phyloP scores from a whole-genome alignment of 2,113 vertebrate species.

The Phocoena phocoena region DNA sequence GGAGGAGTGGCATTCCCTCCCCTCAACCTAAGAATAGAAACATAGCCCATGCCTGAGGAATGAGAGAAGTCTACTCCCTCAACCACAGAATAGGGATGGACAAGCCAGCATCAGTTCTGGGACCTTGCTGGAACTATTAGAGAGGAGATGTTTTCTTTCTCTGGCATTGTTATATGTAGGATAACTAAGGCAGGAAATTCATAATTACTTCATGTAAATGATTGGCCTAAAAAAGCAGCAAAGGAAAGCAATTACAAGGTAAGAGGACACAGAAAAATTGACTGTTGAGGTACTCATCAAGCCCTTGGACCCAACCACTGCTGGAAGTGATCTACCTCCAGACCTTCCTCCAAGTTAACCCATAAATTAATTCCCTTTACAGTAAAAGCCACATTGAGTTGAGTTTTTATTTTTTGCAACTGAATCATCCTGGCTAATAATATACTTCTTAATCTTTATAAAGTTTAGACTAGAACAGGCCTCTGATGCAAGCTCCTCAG shows the following conservation, averaged over 20 bases:
- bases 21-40: not conserved
- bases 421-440: not conserved
- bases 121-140: not conserved
- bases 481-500: not conserved
- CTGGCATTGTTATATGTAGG: not conserved
- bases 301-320: not conserved
- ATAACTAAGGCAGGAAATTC: not conserved
- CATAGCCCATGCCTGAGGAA: not conserved
- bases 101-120: not conserved
- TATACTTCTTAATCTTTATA: not conserved
- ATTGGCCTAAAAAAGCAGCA: not conserved
- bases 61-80: not conserved
- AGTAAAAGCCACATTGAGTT: not conserved
- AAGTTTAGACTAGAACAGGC: not conserved
- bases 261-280: not conserved
- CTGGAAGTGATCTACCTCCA: not conserved
- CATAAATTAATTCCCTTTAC: not conserved
- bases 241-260: not conserved
- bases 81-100: not conserved
- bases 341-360: not conserved
- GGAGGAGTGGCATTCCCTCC: not conserved
- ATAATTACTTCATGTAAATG: not conserved
- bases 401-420: not conserved
- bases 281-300: not conserved
- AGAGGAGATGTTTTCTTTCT: not conserved